These are phyloP conservation scores for Zoanthus solanderi DNA, from an alignment of 92 coral and sea anemone species.

Conservation along the genomic window DNA sequence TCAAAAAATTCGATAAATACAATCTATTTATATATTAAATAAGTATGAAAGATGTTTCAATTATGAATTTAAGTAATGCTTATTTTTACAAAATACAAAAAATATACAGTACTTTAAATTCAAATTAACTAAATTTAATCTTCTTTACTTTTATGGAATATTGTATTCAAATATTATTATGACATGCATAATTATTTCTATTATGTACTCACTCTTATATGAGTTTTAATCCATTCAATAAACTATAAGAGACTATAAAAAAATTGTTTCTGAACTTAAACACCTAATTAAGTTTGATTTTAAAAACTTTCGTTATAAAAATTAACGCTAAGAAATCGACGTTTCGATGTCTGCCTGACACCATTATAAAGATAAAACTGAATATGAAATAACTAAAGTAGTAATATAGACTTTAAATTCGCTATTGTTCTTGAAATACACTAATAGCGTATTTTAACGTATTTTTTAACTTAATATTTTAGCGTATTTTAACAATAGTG, in stretches of 20 bases:
- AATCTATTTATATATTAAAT: too few species aligned
- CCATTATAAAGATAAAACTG: too few species aligned
- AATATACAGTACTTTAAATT: background rate
- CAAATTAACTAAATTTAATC: constrained; percentile 1
- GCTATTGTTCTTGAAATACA: constrained; percentile 1
- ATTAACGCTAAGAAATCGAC: too few species aligned
- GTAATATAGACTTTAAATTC: constrained; percentile 1
- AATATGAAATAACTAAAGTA: background rate
- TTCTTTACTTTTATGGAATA: constrained; percentile 4
- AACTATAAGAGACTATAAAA: constrained; percentile 5
- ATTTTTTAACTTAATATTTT: background rate
- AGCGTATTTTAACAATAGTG: background rate
- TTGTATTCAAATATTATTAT: background rate
- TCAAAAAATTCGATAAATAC: background rate
- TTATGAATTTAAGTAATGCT: too few species aligned
- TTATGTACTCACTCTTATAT: background rate
- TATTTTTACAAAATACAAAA: too few species aligned
- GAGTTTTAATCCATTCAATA: constrained; percentile 6
- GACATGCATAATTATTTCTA: constrained; percentile 5
- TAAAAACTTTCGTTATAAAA: too few species aligned
- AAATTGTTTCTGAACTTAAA: constrained; percentile 2
- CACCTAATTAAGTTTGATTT: too few species aligned
- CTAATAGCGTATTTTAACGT: constrained; percentile 1
- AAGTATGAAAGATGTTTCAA: too few species aligned
- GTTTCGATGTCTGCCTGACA: too few species aligned